Evolutionary conservation across 2,888 invertebrate genomes (phyloP).

Genomic region (Linnaemya vulpina): DNA sequence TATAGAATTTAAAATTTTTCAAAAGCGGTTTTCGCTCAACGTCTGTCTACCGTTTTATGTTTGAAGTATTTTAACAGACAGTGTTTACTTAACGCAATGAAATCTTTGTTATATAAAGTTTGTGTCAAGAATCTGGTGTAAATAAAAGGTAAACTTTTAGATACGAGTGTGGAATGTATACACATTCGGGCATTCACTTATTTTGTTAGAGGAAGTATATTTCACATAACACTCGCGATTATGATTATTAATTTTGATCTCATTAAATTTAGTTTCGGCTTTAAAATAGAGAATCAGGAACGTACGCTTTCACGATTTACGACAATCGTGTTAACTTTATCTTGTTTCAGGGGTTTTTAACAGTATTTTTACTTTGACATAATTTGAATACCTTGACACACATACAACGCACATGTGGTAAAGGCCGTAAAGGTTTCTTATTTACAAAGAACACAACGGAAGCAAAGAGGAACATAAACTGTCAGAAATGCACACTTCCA

Average conservation of each 20-base stretch:
- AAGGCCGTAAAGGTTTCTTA: background rate
- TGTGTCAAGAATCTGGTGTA: conserved; percentile 46
- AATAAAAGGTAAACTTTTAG: background rate
- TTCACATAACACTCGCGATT: no score
- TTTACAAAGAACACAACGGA: background rate
- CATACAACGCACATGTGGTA: background rate
- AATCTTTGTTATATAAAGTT: conserved; percentile 60
- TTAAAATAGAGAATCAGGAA: no score
- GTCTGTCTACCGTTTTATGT: conserved; percentile 20
- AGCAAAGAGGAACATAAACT: background rate
- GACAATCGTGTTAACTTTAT: no score
- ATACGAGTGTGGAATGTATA: no score
- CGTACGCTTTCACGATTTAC: no score
- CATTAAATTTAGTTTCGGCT: no score
- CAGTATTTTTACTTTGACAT: background rate
- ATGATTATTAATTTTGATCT: no score
- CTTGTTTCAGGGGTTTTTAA: background rate
- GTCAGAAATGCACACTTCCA: no score
- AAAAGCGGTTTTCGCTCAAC: background rate
- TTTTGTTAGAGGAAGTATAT: no score
- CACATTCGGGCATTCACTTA: no score
- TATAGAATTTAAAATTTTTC: background rate
- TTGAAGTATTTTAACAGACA: conserved; percentile 57
- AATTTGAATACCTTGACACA: background rate
- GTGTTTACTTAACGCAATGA: conserved; percentile 57